These are phyloP conservation scores for Pediacus dermestoides DNA, from an alignment of 2,888 invertebrate genomes.

Conservation along the genomic window DNA sequence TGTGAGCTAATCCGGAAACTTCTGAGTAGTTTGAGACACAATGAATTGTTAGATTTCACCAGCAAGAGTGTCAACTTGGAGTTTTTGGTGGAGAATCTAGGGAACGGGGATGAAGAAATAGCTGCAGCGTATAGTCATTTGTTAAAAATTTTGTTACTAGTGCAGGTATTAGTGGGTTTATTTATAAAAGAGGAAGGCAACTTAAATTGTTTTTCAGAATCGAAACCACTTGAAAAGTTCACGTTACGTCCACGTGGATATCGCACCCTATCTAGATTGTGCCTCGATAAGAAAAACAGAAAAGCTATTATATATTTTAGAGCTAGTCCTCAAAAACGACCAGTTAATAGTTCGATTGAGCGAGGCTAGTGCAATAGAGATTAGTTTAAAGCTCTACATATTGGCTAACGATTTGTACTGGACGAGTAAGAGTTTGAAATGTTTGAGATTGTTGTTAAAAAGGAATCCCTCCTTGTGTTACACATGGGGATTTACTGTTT, in stretches of 20 bases:
- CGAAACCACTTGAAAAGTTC: conserved; percentile 19
- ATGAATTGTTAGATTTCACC: conserved; percentile 17
- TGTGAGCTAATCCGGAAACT: conserved; percentile 20
- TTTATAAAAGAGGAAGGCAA: not conserved
- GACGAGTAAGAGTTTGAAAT: too few species aligned
- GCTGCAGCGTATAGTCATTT: conserved; percentile 19
- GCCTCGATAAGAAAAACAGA: conserved; percentile 17
- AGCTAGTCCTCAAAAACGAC: too few species aligned
- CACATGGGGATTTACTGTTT: too few species aligned
- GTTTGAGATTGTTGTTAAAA: too few species aligned
- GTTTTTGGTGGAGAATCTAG: conserved; percentile 18
- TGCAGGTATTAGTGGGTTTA: conserved; percentile 20
- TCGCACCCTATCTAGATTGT: conserved; percentile 14
- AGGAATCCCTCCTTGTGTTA: too few species aligned
- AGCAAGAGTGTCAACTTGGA: conserved; percentile 15
- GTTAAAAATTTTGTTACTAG: conserved; percentile 18
- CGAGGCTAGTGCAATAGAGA: too few species aligned
- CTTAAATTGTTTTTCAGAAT: conserved; percentile 15
- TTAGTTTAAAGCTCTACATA: too few species aligned
- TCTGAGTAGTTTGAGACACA: conserved; percentile 12
- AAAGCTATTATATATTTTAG: too few species aligned
- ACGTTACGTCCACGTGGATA: conserved; percentile 13
- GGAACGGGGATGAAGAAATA: conserved; percentile 15
- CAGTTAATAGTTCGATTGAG: too few species aligned
- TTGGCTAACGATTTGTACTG: too few species aligned